These are phyloP conservation scores for Strigops habroptila DNA, from an alignment of 2,113 vertebrate species.

Conservation along the genomic window DNA sequence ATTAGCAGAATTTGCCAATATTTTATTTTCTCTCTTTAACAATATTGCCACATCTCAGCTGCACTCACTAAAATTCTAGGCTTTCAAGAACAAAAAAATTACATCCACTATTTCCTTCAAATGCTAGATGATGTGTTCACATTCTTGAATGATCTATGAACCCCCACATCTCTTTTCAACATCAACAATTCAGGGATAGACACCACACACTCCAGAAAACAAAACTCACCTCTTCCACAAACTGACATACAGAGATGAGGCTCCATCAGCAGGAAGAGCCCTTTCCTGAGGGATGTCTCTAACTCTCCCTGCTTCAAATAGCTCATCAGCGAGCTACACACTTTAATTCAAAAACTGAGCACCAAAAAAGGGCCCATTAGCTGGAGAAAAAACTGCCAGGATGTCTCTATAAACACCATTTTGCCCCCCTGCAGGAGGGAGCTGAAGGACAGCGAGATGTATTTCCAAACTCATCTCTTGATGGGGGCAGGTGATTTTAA, in stretches of 20 bases:
- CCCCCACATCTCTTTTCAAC: neutral
- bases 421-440: no score
- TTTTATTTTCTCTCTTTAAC: neutral
- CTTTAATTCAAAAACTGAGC: neutral
- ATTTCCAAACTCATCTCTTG: neutral
- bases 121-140: neutral
- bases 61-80: neutral
- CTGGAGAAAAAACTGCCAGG: neutral
- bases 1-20: neutral
- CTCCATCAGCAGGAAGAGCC: fast-evolving
- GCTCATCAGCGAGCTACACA: neutral
- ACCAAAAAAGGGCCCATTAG: neutral
- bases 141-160: neutral
- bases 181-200: neutral
- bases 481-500: neutral
- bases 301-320: fast-evolving
- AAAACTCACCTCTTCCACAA: neutral
- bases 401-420: fast-evolving
- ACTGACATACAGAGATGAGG: fast-evolving
- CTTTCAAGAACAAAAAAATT: neutral
- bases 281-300: neutral
- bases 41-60: neutral
- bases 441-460: neutral
- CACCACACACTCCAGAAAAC: fast-evolving
- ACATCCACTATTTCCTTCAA: neutral